phyloP scores from a whole-genome alignment of 2,797 vertebrate species.

The Petrocephalus schoutedeni region DNA sequence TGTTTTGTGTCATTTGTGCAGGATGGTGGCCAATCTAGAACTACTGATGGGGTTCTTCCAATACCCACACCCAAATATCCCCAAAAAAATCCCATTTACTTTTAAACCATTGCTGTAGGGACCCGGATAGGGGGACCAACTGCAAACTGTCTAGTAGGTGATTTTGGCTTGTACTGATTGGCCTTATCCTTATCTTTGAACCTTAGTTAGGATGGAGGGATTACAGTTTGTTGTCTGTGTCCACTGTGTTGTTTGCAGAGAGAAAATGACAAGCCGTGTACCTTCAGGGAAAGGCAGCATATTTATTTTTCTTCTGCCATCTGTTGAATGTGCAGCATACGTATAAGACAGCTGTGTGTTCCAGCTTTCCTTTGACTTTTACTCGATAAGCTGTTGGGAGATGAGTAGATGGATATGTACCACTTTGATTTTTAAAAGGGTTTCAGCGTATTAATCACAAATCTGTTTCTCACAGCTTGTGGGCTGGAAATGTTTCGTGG shows the following conservation, averaged over 20 bases:
- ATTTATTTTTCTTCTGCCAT: neutral
- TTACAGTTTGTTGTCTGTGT: neutral
- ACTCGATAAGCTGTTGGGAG: neutral
- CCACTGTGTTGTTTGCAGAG: neutral
- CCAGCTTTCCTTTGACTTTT: neutral
- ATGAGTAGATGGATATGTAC: neutral
- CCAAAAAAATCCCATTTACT: neutral
- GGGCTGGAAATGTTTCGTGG: neutral
- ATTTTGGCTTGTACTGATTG: neutral
- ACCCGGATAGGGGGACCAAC: neutral
- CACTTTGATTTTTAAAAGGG: neutral
- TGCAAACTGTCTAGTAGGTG: neutral
- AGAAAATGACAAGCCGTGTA: neutral
- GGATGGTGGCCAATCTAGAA: neutral
- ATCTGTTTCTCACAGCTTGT: neutral
- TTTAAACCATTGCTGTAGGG: neutral
- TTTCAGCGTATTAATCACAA: neutral
- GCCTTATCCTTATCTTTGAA: neutral
- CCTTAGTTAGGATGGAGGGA: neutral
- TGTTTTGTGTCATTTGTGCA: neutral
- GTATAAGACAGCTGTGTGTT: neutral
- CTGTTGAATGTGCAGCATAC: neutral
- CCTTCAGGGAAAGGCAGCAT: neutral
- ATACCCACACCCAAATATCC: neutral
- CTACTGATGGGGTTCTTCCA: neutral